Conservation (phyloP, 92 coral and sea anemone species). For the Porites evermanni region DNA sequence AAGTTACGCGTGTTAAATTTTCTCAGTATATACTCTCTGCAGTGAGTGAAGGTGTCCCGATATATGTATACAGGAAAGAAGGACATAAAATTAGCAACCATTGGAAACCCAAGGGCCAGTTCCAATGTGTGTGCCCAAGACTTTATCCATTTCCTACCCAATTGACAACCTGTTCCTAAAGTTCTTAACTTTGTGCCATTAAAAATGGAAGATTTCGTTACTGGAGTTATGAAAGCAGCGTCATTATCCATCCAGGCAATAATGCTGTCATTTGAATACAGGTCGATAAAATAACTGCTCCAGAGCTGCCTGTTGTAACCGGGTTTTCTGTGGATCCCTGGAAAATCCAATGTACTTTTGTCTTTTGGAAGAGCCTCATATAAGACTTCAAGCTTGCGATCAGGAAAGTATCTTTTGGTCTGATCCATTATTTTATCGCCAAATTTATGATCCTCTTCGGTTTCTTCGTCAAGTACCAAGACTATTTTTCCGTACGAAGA, state of each 20-base stretch:
- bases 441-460: slow-evolving; percentile 19
- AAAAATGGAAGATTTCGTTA: no score
- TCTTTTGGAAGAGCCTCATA: slow-evolving; percentile 46
- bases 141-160: neutral
- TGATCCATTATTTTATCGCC: neutral
- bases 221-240: slow-evolving; percentile 23
- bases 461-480: slow-evolving; percentile 52
- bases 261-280: slow-evolving; percentile 18
- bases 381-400: slow-evolving; percentile 24
- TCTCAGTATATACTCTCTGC: no score
- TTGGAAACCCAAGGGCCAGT: slow-evolving; percentile 40
- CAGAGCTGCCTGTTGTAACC: slow-evolving; percentile 29
- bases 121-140: slow-evolving; percentile 28
- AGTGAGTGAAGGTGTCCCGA: no score
- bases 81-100: slow-evolving; percentile 57
- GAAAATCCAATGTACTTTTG: slow-evolving; percentile 4
- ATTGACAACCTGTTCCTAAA: slow-evolving; percentile 3
- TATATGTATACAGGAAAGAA: no score
- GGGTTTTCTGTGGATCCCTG: neutral
- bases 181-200: slow-evolving; percentile 1
- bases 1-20: slow-evolving; percentile 38
- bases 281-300: slow-evolving; percentile 19
- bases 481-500: slow-evolving; percentile 43
- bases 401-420: no score
- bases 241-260: slow-evolving; percentile 62